A percentile compares a stretch with the other conserved stretches of the same genome.
phyloP scores from a whole-genome alignment of 1,140 invertebrate genomes.

The Drosophila arawakana region DNA sequence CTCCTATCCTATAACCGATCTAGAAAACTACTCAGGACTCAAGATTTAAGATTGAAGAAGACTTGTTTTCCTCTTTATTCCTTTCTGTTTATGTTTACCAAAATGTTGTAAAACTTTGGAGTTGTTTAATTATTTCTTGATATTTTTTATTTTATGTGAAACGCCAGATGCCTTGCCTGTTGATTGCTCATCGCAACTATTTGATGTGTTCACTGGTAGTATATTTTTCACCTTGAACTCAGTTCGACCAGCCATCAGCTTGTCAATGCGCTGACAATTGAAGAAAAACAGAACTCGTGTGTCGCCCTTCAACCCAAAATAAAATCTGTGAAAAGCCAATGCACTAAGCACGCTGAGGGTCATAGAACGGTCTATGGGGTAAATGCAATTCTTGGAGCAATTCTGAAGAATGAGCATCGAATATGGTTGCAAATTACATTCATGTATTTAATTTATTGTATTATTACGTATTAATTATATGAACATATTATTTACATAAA shows the following conservation, averaged over 20 bases:
- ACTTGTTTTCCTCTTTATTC: no score
- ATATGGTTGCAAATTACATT: slow-evolving; percentile 19
- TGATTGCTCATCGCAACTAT: slow-evolving; percentile 26
- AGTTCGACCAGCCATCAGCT: slow-evolving; percentile 49
- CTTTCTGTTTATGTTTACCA: not conserved
- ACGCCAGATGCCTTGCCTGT: slow-evolving; percentile 18
- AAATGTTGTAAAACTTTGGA: not conserved
- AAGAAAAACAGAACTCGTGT: slow-evolving; percentile 48
- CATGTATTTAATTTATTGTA: slow-evolving; percentile 38
- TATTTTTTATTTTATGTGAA: slow-evolving; percentile 8
- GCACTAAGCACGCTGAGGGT: slow-evolving; percentile 31
- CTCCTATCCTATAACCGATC: not conserved
- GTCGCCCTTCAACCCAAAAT: slow-evolving; percentile 64
- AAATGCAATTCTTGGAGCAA: slow-evolving; percentile 53
- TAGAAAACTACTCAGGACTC: not conserved
- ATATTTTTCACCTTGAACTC: slow-evolving; percentile 40
- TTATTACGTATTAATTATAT: slow-evolving; percentile 58
- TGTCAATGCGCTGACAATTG: slow-evolving; percentile 46
- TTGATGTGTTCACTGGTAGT: slow-evolving; percentile 4
- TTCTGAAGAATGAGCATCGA: slow-evolving; percentile 46
- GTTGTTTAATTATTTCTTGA: slow-evolving; percentile 4
- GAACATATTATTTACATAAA: slow-evolving; percentile 70
- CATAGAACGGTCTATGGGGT: not conserved
- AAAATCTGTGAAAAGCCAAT: slow-evolving; percentile 56
- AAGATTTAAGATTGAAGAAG: no score